Evolutionary conservation across 2,888 invertebrate species (phyloP).

Genomic region (Poecilobothrus nobilitatus): DNA sequence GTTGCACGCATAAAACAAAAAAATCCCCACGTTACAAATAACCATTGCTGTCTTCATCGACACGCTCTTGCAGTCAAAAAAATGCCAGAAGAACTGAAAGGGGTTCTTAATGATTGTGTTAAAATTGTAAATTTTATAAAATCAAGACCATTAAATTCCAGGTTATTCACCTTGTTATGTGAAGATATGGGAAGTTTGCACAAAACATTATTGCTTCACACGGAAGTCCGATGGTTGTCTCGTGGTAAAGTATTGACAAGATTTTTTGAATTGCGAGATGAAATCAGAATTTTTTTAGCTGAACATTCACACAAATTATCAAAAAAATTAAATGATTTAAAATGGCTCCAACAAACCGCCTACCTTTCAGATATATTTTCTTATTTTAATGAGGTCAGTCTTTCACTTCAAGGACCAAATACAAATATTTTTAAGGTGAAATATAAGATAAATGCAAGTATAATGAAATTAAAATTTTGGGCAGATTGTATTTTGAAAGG

Average conservation of each 20-base stretch:
- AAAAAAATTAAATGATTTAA: background rate
- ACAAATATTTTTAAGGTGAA: slow-evolving; percentile 4
- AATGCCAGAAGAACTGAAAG: slow-evolving; percentile 7
- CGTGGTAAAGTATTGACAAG: background rate
- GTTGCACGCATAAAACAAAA: background rate
- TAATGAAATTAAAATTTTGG: slow-evolving; percentile 11
- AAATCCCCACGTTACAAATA: background rate
- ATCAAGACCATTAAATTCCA: background rate
- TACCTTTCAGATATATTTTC: slow-evolving; percentile 7
- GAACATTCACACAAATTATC: too few species aligned
- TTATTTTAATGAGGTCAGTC: background rate
- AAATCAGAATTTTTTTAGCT: background rate
- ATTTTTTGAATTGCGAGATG: background rate
- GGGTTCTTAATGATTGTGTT: background rate
- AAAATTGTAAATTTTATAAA: slow-evolving; percentile 11
- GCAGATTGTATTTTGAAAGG: background rate
- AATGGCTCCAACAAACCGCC: background rate
- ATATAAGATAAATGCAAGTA: slow-evolving; percentile 10
- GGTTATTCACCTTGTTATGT: slow-evolving; percentile 4
- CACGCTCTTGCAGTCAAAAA: slow-evolving; percentile 9
- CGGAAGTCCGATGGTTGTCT: slow-evolving; percentile 13
- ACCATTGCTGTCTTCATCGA: slow-evolving; percentile 4
- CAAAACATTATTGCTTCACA: slow-evolving; percentile 10
- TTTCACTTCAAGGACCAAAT: slow-evolving; percentile 2
- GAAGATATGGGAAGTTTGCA: slow-evolving; percentile 8